Conservation (phyloP, 30 jellyfish, hydroid and myxozoan species). For the Aurelia aurita region DNA sequence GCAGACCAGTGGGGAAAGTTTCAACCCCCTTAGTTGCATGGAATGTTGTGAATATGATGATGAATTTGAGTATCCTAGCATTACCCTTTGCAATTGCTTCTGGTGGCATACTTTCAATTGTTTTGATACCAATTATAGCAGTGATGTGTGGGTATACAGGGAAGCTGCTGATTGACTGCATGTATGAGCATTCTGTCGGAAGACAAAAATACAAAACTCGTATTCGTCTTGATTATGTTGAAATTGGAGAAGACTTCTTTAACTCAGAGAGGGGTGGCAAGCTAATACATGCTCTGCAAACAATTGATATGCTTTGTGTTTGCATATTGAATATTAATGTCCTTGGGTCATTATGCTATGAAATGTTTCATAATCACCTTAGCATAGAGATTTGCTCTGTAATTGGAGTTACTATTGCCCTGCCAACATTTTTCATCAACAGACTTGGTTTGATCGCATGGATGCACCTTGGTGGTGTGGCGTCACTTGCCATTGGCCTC, state of each 20-base stretch:
- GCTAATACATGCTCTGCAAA: slow-evolving; percentile 65
- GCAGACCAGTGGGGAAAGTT: slow-evolving; percentile 77
- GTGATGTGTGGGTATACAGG: slow-evolving; percentile 79
- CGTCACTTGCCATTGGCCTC: slow-evolving; percentile 81
- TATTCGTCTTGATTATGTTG: slow-evolving; percentile 71
- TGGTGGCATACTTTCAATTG: slow-evolving; percentile 81
- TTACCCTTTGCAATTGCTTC: slow-evolving; percentile 83
- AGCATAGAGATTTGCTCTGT: slow-evolving; percentile 81
- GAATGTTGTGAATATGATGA: slow-evolving; percentile 85
- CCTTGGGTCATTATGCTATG: slow-evolving; percentile 87
- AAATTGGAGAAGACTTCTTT: slow-evolving; percentile 79
- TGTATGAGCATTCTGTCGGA: slow-evolving; percentile 73
- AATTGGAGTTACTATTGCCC: slow-evolving; percentile 84
- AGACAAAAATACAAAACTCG: slow-evolving; percentile 57
- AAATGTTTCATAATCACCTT: slow-evolving; percentile 53
- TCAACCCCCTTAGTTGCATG: slow-evolving; percentile 84
- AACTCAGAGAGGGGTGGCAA: slow-evolving; percentile 76
- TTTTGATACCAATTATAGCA: slow-evolving; percentile 62
- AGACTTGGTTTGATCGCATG: slow-evolving; percentile 80
- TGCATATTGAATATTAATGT: slow-evolving; percentile 84
- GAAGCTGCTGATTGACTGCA: slow-evolving; percentile 70
- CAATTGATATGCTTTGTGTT: slow-evolving; percentile 75
- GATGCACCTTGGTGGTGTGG: slow-evolving; percentile 85
- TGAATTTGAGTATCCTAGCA: slow-evolving; percentile 77
- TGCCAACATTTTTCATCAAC: slow-evolving; percentile 89